phyloP scores from a whole-genome alignment of 2,888 invertebrate genomes.

The Ligdia adustata region DNA sequence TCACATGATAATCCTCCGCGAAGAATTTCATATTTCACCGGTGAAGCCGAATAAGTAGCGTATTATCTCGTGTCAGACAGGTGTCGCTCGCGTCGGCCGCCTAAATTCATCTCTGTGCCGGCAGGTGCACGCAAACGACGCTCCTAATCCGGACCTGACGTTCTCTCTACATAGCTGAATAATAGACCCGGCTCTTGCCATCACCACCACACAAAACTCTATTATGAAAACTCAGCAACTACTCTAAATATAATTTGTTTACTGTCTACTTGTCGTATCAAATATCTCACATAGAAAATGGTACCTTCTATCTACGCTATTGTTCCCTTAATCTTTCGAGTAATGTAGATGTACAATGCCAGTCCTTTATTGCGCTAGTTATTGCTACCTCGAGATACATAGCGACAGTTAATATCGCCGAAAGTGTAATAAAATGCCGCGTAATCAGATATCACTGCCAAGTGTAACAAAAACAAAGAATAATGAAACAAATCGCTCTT shows the following conservation, averaged over 20 bases:
- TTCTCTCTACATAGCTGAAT: conserved; percentile 46
- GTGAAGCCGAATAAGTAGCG: conserved; percentile 72
- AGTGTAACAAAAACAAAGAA: conserved; percentile 56
- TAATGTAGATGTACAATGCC: conserved; percentile 32
- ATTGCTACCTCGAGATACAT: conserved; percentile 34
- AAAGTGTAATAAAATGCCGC: conserved; percentile 37
- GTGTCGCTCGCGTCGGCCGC: conserved; percentile 71
- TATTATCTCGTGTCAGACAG: conserved; percentile 76
- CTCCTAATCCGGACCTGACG: conserved; percentile 67
- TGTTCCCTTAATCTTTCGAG: conserved; percentile 29
- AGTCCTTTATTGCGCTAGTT: conserved; percentile 32
- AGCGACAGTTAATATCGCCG: conserved; percentile 37
- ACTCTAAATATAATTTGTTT: conserved; percentile 40
- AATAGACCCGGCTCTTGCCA: conserved; percentile 47
- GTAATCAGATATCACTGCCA: conserved; percentile 35
- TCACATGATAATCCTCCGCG: conserved; percentile 61
- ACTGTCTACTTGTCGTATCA: conserved; percentile 16
- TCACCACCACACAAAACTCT: conserved; percentile 49
- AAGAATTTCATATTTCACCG: conserved; percentile 77
- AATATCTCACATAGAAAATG: conserved; percentile 30
- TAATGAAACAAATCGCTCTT: conserved; percentile 63
- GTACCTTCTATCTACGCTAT: conserved; percentile 26
- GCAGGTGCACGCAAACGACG: conserved; percentile 71
- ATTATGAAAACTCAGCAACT: conserved; percentile 40
- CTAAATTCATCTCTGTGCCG: conserved; percentile 72